These are phyloP conservation scores for Prorops nasuta DNA, from an alignment of 1,140 invertebrate species.

Conservation along the genomic window DNA sequence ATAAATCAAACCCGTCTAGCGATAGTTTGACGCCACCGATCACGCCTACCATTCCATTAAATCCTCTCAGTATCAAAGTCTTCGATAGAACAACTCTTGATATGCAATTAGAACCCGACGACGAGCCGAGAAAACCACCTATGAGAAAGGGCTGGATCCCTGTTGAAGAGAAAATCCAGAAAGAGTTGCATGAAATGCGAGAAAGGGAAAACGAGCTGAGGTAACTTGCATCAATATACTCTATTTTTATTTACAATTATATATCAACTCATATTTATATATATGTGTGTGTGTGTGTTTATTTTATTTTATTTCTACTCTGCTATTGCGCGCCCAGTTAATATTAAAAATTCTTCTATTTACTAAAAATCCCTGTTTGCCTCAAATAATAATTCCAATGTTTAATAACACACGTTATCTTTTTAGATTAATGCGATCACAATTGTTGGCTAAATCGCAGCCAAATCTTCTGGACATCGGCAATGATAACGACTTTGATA, in stretches of 20 bases:
- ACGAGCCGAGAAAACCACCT: constrained; percentile 50
- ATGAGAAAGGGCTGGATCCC: constrained; percentile 66
- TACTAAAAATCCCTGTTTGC: too few relatives aligned
- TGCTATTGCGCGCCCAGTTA: too few relatives aligned
- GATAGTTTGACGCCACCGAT: constrained; percentile 16
- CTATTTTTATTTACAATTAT: neutral
- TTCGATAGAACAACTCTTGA: constrained; percentile 34
- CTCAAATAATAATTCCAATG: too few relatives aligned
- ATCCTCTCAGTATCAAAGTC: constrained; percentile 39
- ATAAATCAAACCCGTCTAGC: constrained; percentile 30
- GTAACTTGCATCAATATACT: constrained; percentile 29
- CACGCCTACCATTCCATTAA: constrained; percentile 41
- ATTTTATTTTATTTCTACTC: neutral
- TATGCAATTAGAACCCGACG: constrained; percentile 29
- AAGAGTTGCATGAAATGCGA: constrained; percentile 73
- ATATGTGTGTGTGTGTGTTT: neutral
- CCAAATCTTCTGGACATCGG: constrained; percentile 51
- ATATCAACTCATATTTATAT: neutral
- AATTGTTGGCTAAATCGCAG: constrained; percentile 53
- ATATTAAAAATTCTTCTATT: neutral
- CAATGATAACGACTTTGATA: constrained; percentile 44
- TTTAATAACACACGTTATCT: too few relatives aligned
- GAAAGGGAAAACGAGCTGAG: constrained; percentile 72
- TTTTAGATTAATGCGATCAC: constrained; percentile 51
- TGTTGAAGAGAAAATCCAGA: constrained; percentile 77